Conservation (phyloP, 2,113 vertebrate species). For the Rhodinocichla rosea region DNA sequence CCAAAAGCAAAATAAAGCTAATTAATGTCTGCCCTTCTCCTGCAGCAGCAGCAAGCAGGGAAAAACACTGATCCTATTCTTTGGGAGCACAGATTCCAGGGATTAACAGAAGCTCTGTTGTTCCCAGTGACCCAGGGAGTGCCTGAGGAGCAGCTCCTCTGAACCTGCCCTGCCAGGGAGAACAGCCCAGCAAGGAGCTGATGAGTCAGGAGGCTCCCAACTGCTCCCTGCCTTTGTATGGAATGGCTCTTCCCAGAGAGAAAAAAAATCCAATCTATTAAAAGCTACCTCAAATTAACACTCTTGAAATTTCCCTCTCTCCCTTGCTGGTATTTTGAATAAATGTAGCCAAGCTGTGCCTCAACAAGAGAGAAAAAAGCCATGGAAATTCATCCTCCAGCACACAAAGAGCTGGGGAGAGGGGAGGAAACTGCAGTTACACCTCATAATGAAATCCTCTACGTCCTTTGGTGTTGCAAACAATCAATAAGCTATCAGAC, state of each 20-base stretch:
- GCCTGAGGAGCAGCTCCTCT: background rate
- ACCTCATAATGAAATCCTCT: background rate
- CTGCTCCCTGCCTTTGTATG: background rate
- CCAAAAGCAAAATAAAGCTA: background rate
- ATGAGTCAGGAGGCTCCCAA: constrained; percentile 16
- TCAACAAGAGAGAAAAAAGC: fast-evolving
- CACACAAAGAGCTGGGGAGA: background rate
- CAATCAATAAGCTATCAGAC: constrained; percentile 16
- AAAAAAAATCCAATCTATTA: background rate
- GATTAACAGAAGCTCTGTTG: background rate
- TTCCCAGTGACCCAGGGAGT: background rate
- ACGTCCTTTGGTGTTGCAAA: background rate
- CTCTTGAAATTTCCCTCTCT: background rate
- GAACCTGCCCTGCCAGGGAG: background rate
- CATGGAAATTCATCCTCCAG: background rate
- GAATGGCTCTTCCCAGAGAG: background rate
- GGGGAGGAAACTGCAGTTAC: background rate
- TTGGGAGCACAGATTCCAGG: background rate
- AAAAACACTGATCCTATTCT: background rate
- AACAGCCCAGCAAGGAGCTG: background rate
- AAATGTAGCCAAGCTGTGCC: background rate
- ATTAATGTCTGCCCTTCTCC: background rate
- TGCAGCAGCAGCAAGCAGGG: background rate
- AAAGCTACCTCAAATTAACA: background rate
- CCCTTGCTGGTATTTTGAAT: background rate